Conservation (phyloP, 2,797 vertebrate genomes). For the Ataeniobius toweri region DNA sequence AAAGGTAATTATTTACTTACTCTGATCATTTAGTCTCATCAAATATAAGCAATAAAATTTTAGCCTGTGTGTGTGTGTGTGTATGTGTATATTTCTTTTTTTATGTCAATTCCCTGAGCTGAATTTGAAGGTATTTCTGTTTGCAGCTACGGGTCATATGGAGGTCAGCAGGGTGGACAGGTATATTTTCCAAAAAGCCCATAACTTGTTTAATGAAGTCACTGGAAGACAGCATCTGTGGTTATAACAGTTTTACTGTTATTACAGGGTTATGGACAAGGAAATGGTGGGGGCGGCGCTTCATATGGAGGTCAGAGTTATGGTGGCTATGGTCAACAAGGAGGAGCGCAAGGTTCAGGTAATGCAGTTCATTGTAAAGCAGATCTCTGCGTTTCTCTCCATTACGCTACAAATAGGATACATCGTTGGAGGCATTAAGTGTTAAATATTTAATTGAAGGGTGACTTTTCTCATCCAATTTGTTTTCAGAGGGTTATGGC, state of each 20-base stretch:
- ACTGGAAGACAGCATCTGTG: rapidly evolving
- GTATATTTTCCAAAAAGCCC: constrained; percentile 36
- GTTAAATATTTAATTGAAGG: background rate
- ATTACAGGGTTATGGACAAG: constrained; percentile 77
- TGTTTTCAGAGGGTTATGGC: constrained; percentile 59
- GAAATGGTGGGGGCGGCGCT: constrained; percentile 62
- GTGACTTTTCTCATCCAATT: background rate
- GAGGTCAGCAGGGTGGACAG: constrained; percentile 74
- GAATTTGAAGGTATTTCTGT: background rate
- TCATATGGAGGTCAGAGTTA: constrained; percentile 74
- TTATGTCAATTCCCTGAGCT: background rate
- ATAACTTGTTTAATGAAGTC: rapidly evolving
- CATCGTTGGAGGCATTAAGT: background rate
- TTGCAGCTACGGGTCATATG: constrained; percentile 79
- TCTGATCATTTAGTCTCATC: background rate
- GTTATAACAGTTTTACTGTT: background rate
- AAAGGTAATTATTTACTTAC: constrained; percentile 68
- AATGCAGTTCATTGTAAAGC: background rate
- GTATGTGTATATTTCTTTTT: background rate
- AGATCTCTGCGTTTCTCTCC: background rate
- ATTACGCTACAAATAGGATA: background rate
- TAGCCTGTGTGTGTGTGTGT: background rate
- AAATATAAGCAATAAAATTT: background rate
- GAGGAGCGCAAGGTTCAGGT: constrained; percentile 43
- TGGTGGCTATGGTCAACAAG: constrained; percentile 71